Percentiles rank a stretch among this genome's conserved stretches.
phyloP scores from a whole-genome alignment of 2,797 vertebrate species.

The Sebastes elongatus region DNA sequence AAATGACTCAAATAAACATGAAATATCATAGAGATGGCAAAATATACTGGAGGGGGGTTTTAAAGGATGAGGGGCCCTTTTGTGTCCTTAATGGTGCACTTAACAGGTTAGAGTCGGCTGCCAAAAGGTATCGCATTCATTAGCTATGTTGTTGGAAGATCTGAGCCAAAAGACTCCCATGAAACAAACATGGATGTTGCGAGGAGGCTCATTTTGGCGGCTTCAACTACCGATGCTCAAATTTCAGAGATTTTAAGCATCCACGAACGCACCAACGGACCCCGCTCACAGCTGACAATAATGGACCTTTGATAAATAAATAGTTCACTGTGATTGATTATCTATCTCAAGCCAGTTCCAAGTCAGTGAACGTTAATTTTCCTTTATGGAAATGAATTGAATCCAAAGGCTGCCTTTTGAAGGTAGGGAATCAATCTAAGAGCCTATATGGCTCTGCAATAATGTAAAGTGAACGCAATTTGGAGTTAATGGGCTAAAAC shows the following conservation, averaged over 20 bases:
- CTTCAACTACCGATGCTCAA: neutral
- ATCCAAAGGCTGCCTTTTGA: neutral
- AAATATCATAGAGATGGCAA: too few relatives aligned
- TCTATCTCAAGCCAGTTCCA: slow-evolving; percentile 19
- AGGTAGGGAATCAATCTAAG: slow-evolving; percentile 35
- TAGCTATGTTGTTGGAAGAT: neutral
- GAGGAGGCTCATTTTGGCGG: neutral
- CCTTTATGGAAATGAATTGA: slow-evolving; percentile 28
- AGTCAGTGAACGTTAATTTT: slow-evolving; percentile 42
- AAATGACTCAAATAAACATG: too few relatives aligned
- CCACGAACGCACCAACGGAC: neutral
- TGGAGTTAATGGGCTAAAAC: slow-evolving; percentile 42
- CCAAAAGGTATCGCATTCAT: neutral
- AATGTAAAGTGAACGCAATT: slow-evolving; percentile 14
- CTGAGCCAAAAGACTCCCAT: neutral
- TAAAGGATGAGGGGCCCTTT: neutral
- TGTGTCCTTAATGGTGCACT: neutral
- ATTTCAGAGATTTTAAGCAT: neutral
- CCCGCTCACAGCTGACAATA: neutral
- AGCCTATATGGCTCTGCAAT: slow-evolving; percentile 4
- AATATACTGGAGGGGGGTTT: too few relatives aligned
- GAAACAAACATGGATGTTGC: neutral
- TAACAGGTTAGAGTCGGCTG: neutral
- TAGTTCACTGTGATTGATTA: slow-evolving; percentile 35
- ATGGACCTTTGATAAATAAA: slow-evolving; percentile 21